Evolutionary conservation across 2,888 invertebrate genomes (phyloP).

Genomic region (Cephus nigrinus): DNA sequence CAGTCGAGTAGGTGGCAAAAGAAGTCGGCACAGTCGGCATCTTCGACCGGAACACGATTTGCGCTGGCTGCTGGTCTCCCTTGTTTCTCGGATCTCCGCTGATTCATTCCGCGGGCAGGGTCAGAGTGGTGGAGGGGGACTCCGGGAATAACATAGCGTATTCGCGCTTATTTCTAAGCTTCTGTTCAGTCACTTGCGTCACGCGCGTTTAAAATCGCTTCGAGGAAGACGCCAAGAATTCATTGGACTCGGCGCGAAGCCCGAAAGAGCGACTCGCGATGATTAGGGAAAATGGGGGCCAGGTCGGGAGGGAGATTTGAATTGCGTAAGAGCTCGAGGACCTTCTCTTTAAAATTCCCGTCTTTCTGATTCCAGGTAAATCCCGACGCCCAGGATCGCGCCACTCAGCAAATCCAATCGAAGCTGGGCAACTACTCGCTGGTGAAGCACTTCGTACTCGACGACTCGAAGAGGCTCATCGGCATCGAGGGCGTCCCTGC

Average conservation of each 20-base stretch:
- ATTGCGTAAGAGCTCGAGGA: too few relatives aligned
- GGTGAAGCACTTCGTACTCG: conserved; percentile 74
- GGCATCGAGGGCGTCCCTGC: conserved; percentile 77
- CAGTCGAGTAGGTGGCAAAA: too few relatives aligned
- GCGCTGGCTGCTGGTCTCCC: too few relatives aligned
- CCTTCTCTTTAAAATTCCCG: too few relatives aligned
- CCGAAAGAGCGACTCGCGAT: too few relatives aligned
- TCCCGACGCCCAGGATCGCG: conserved; percentile 67
- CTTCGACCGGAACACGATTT: too few relatives aligned
- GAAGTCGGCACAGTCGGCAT: too few relatives aligned
- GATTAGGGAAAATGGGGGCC: too few relatives aligned
- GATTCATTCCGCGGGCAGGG: neutral
- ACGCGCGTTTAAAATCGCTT: neutral
- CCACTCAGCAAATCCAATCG: conserved; percentile 78
- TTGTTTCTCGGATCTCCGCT: neutral
- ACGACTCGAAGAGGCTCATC: conserved; percentile 75
- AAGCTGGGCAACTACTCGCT: conserved; percentile 78
- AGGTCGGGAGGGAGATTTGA: neutral
- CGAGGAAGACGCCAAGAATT: too few relatives aligned
- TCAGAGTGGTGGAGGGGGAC: neutral
- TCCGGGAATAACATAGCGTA: neutral
- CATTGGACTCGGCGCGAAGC: too few relatives aligned
- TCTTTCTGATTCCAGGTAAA: conserved; percentile 70
- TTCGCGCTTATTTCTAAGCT: neutral
- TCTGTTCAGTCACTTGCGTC: neutral